These are phyloP conservation scores for Shinisaurus crocodilurus DNA, from an alignment of 2,113 vertebrate species.

Conservation along the genomic window DNA sequence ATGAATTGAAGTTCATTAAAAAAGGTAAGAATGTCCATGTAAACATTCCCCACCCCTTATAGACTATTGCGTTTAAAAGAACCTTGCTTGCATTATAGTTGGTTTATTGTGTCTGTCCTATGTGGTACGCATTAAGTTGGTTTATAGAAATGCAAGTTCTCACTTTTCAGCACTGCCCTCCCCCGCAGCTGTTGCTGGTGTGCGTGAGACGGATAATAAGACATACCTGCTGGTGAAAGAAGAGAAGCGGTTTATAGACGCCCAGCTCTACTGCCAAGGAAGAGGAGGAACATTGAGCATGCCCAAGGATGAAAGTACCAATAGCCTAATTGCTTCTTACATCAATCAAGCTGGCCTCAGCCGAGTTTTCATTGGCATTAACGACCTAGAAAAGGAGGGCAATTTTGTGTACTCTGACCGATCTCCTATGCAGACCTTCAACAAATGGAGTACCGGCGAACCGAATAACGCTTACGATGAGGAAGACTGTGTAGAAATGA, in stretches of 20 bases:
- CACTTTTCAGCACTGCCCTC: conserved; percentile 97
- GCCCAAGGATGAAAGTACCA: conserved; percentile 93
- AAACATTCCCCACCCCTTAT: not conserved
- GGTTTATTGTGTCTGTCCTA: conserved; percentile 54
- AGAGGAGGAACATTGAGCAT: conserved; percentile 93
- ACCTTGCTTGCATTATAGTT: not conserved
- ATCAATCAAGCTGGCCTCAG: conserved; percentile 88
- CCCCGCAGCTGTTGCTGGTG: conserved; percentile 97
- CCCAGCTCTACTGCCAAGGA: conserved; percentile 89
- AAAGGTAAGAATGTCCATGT: conserved; percentile 83
- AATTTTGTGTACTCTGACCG: conserved; percentile 90
- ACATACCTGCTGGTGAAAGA: conserved; percentile 98
- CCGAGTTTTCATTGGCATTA: conserved; percentile 93
- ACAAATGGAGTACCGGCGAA: conserved; percentile 93
- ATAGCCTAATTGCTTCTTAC: conserved; percentile 88
- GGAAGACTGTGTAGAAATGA: conserved; percentile 96
- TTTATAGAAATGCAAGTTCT: conserved; percentile 90
- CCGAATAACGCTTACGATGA: conserved; percentile 95
- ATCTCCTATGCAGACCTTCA: conserved; percentile 94
- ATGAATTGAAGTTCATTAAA: conserved; percentile 95
- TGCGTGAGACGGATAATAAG: conserved; percentile 95
- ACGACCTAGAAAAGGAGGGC: conserved; percentile 92
- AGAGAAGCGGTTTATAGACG: conserved; percentile 90
- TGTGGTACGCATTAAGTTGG: conserved; percentile 75
- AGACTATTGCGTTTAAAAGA: not conserved